Percentiles rank a stretch among this genome's conserved stretches.
Conservation (phyloP, 2,888 invertebrate genomes). For the Liopterus haemorrhoidalis region DNA sequence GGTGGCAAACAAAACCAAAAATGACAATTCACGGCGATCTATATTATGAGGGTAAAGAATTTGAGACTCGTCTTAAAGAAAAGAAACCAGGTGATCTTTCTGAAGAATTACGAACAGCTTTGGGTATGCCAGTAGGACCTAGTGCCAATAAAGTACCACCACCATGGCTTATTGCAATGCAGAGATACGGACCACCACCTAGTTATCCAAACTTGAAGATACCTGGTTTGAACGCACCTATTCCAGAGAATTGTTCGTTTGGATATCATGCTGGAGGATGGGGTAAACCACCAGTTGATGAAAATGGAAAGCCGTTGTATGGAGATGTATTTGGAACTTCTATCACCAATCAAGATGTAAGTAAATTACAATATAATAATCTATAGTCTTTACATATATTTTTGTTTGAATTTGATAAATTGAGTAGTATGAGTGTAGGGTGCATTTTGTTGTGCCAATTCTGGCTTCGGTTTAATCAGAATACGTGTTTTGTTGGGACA, state of each 20-base stretch:
- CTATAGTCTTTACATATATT: conserved; percentile 18
- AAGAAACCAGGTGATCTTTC: conserved; percentile 98
- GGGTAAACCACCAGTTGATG: conserved; percentile 99
- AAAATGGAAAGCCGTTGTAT: conserved; percentile 93
- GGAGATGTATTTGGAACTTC: conserved; percentile 97
- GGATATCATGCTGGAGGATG: conserved; percentile 99
- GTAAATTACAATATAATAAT: conserved; percentile 34
- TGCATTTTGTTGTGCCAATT: too few species aligned
- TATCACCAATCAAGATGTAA: conserved; percentile 64
- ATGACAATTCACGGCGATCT: conserved; percentile 99
- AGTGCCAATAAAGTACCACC: conserved; percentile 88
- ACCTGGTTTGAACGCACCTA: conserved; percentile 95
- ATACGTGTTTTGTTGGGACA: too few species aligned
- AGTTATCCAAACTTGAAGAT: conserved; percentile 98
- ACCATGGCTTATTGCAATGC: conserved; percentile 96
- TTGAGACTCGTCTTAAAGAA: conserved; percentile 93
- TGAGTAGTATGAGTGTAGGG: too few species aligned
- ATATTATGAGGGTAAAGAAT: conserved; percentile 98
- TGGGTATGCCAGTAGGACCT: conserved; percentile 98
- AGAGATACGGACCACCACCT: conserved; percentile 97
- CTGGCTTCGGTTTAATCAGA: too few species aligned
- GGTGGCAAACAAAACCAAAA: conserved; percentile 98
- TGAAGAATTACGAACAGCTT: conserved; percentile 89
- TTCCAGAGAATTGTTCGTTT: conserved; percentile 95
- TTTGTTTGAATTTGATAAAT: conserved; percentile 13